Conservation (phyloP, 2,113 vertebrate species). For the Crotalus helleri region DNA sequence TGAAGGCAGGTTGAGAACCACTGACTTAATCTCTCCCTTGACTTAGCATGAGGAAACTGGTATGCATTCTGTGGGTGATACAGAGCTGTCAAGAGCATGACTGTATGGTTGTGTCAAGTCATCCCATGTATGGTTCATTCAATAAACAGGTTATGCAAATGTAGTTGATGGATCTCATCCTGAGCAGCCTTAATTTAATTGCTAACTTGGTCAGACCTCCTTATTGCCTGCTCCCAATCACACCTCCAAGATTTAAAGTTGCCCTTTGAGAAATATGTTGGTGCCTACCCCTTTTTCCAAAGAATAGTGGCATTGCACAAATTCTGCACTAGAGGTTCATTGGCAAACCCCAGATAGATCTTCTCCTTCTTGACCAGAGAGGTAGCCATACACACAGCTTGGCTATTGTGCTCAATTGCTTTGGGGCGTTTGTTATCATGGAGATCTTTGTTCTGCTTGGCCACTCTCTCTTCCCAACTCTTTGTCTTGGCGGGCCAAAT, state of each 20-base stretch:
- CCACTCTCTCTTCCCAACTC: neutral
- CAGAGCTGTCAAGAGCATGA: neutral
- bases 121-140: neutral
- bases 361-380: neutral
- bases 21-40: neutral
- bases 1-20: neutral
- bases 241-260: neutral
- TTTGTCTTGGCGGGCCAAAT: neutral
- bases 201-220: neutral
- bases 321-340: neutral
- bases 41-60: neutral
- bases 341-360: neutral
- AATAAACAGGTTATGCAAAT: neutral
- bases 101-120: neutral
- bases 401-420: neutral
- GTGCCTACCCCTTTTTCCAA: neutral
- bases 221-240: neutral
- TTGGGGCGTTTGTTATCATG: neutral
- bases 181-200: neutral
- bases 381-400: neutral
- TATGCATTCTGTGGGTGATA: neutral
- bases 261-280: neutral
- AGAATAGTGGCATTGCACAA: neutral
- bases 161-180: neutral
- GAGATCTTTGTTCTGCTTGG: neutral